Evolutionary conservation across 2,888 invertebrate genomes (phyloP).

Genomic region (Caenorhabditis virilis): DNA sequence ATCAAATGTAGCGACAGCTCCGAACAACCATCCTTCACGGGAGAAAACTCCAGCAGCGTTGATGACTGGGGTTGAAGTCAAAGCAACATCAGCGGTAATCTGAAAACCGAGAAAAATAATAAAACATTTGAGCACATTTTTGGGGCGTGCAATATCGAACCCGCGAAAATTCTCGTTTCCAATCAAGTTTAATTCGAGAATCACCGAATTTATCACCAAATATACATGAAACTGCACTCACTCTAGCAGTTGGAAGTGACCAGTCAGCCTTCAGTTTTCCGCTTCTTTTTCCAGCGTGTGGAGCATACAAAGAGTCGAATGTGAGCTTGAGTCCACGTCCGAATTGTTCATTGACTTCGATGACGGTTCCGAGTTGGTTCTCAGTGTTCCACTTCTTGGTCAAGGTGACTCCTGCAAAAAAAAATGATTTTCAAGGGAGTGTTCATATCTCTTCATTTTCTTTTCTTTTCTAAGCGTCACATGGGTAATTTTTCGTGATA

Average conservation of each 20-base stretch:
- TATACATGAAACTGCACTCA: constrained; percentile 25
- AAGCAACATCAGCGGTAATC: constrained; percentile 62
- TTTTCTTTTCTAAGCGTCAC: no score
- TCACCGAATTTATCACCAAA: constrained; percentile 9
- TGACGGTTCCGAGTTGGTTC: constrained; percentile 86
- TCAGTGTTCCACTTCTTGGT: constrained; percentile 99
- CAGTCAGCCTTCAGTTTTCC: constrained; percentile 80
- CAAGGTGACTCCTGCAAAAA: constrained; percentile 79
- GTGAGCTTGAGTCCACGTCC: constrained; percentile 88
- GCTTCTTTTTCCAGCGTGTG: constrained; percentile 90
- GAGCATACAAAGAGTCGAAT: constrained; percentile 89
- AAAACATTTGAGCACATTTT: no score
- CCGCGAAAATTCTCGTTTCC: constrained; percentile 16
- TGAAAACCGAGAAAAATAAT: no score
- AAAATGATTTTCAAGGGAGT: constrained; percentile 9
- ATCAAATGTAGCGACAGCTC: constrained; percentile 86
- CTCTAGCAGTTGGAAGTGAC: constrained; percentile 53
- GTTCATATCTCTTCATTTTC: constrained; percentile 2
- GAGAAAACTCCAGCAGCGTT: constrained; percentile 61
- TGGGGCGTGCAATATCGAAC: no score
- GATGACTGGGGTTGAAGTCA: constrained; percentile 60
- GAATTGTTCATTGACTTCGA: constrained; percentile 87
- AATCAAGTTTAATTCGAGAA: constrained; percentile 21
- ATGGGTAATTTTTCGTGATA: constrained; percentile 2
- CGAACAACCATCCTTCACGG: constrained; percentile 84